These are phyloP conservation scores for Rhynchopsitta pachyrhyncha DNA, from an alignment of 2,113 vertebrate species.

Conservation along the genomic window DNA sequence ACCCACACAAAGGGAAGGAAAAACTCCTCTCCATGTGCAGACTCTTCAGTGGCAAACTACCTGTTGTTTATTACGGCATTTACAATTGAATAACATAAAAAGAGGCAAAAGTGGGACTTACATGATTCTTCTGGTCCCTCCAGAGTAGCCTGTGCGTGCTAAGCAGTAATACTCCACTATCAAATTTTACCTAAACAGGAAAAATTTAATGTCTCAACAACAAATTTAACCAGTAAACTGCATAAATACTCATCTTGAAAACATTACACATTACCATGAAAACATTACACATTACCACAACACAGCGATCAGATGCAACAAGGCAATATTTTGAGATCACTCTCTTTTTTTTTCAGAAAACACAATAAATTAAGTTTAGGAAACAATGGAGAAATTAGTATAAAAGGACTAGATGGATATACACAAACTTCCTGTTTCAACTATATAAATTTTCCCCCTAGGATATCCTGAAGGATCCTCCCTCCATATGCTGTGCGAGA, in stretches of 20 bases:
- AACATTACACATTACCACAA: background rate
- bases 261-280: background rate
- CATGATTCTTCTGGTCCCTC: conserved; percentile 95
- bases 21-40: fast-evolving
- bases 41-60: background rate
- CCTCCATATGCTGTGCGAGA: background rate
- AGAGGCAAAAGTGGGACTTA: conserved; percentile 64
- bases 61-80: background rate
- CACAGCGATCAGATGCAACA: background rate
- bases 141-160: conserved; percentile 94
- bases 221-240: background rate
- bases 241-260: background rate
- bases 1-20: background rate
- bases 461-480: conserved; percentile 40
- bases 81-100: background rate
- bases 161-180: conserved; percentile 84
- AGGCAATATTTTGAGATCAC: background rate
- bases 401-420: background rate
- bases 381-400: background rate
- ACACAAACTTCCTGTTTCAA: conserved; percentile 22
- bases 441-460: background rate
- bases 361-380: background rate
- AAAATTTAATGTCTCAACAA: background rate
- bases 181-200: conserved; percentile 84
- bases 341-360: background rate